These are phyloP conservation scores for Thereuonema tuberculata DNA, from an alignment of 1,140 invertebrate species.

Conservation along the genomic window DNA sequence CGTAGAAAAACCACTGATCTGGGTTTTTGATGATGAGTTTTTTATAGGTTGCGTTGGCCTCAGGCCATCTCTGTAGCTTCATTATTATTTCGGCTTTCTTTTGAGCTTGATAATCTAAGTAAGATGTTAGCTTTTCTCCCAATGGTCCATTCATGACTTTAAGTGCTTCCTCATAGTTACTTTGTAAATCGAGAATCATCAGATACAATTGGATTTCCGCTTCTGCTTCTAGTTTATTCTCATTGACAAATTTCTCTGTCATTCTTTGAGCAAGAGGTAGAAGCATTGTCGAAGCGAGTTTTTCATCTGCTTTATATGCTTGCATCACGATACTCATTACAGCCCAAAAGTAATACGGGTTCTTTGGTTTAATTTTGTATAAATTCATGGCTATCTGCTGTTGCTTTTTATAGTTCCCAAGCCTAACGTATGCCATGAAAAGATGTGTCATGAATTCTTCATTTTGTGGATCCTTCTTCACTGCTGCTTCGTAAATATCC, in stretches of 20 bases:
- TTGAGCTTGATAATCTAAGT: constrained; percentile 37
- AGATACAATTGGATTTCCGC: constrained; percentile 84
- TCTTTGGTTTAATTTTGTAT: constrained; percentile 82
- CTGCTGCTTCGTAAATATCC: constrained; percentile 73
- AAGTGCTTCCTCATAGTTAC: constrained; percentile 66
- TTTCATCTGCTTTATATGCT: constrained; percentile 30
- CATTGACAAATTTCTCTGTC: constrained; percentile 71
- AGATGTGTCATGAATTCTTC: constrained; percentile 86
- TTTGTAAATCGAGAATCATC: constrained; percentile 70
- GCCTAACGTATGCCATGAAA: constrained; percentile 87
- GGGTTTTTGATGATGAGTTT: constrained; percentile 39
- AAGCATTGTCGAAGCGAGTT: constrained; percentile 41
- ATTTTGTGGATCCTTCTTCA: constrained; percentile 66
- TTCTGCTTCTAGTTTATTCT: constrained; percentile 81
- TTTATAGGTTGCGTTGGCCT: constrained; percentile 51
- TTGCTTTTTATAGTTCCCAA: constrained; percentile 80
- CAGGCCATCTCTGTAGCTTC: constrained; percentile 53
- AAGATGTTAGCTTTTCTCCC: constrained; percentile 32
- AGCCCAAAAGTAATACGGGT: constrained; percentile 95
- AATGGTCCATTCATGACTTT: constrained; percentile 61
- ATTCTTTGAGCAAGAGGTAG: constrained; percentile 66
- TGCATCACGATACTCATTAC: constrained; percentile 34
- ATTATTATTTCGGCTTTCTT: constrained; percentile 57
- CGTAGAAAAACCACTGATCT: constrained; percentile 31
- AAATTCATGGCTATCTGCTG: constrained; percentile 74